Evolutionary conservation across 2,888 invertebrate species (phyloP), one percentile per base, ranked within the genome.

Genomic region (Idaea dimidiata): DNA sequence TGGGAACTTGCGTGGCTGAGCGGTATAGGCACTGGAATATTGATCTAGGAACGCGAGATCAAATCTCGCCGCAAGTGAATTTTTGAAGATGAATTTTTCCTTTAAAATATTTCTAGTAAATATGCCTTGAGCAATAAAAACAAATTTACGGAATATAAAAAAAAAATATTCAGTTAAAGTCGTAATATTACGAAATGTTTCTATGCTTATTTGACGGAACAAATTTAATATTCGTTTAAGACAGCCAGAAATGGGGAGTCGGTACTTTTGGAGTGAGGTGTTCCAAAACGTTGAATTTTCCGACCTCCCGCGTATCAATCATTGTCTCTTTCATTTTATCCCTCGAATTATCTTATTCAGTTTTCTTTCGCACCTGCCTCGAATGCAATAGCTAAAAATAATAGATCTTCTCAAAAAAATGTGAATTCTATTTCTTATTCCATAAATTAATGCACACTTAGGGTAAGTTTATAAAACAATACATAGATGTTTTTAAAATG

Each of bases 191-290:
- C 78, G 82, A 82, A 80, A 80, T 72, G 76, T 77, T 79, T 76
- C 77, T 76, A 71, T 79, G 79, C 81, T 81, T 76, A 75, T 75
- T 81, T 85, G 84, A 84, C 84, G 83, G 80, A 79, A 80, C 82
- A 84, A 88, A 89, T 89, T 89, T 88, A 89, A 89, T 89, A 89
- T 88, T 85, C 84, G 80, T 71, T 72, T 77, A 79, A 78, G 81
- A 77, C 79, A 71, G 70, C 66, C 72, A 68, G 66, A 62, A 64
- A 61, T 58, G 57, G 64, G 68, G 70, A 66, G 69, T 24, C 24
- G 24, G 24, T 61, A 62, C 61, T 66, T 71, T 75, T 70, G 70
- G 69, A 78, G 72, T 54, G 54, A 16, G 16, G n/a, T 54, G 54
- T 54, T 54, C 54, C 76, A 78, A 83, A 84, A 84, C 79, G 79